Percentiles rank a stretch among this genome's conserved stretches.
Conservation (phyloP, 2,888 invertebrate genomes). For the Sylvicola fuscatus region DNA sequence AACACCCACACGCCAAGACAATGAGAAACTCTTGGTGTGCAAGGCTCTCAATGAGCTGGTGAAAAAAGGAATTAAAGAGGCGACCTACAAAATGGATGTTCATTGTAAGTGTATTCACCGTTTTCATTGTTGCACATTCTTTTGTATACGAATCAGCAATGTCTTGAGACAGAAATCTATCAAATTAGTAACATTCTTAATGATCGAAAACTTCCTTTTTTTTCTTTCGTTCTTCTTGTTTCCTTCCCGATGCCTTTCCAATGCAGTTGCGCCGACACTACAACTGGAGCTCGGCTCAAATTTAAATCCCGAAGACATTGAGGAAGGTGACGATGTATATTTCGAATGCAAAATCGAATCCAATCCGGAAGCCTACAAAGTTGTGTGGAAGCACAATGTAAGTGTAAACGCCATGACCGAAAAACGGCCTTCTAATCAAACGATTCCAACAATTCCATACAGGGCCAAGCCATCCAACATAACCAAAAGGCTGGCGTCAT, state of each 20-base stretch:
- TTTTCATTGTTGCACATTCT: not conserved
- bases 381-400: slow-evolving; percentile 63
- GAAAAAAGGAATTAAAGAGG: slow-evolving; percentile 50
- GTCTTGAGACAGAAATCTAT: too few relatives aligned
- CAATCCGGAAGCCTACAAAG: slow-evolving; percentile 59
- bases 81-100: slow-evolving; percentile 62
- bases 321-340: slow-evolving; percentile 62
- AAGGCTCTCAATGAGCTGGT: slow-evolving; percentile 59
- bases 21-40: slow-evolving; percentile 59
- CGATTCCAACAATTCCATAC: too few relatives aligned
- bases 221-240: not conserved
- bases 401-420: too few relatives aligned
- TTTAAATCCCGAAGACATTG: slow-evolving; percentile 58
- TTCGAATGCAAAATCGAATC: slow-evolving; percentile 62
- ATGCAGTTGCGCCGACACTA: slow-evolving; percentile 44
- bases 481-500: slow-evolving; percentile 75
- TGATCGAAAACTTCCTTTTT: not conserved
- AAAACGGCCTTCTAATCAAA: too few relatives aligned
- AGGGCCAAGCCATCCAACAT: slow-evolving; percentile 71
- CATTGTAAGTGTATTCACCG: slow-evolving; percentile 49
- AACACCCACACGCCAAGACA: slow-evolving; percentile 54
- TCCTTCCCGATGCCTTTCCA: slow-evolving; percentile 2
- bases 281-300: slow-evolving; percentile 49
- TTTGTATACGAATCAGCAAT: not conserved
- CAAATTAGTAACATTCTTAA: too few relatives aligned